Evolutionary conservation across 35 echinoderm and acorn worm genomes (phyloP).

Genomic region (Apostichopus parvimensis): DNA sequence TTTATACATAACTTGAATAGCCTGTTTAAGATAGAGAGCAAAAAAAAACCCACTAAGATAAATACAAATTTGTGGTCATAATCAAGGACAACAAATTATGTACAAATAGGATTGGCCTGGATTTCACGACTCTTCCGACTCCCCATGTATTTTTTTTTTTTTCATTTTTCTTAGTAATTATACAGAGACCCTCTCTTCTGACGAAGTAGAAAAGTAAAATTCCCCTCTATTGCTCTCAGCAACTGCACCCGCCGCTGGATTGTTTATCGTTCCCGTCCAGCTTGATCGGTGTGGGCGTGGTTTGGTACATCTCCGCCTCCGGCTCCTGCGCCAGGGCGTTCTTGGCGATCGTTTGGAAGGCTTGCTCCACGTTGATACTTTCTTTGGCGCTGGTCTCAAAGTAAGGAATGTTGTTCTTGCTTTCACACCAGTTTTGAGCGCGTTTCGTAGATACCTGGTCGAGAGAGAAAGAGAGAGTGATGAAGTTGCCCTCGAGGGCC

Average conservation of each 20-base stretch:
- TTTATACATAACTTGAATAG: neutral
- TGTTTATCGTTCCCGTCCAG: constrained; percentile 82
- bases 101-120: constrained; percentile 29
- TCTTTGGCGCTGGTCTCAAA: constrained; percentile 99
- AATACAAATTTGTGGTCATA: constrained; percentile 53
- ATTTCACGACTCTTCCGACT: neutral
- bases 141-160: neutral
- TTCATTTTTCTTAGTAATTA: neutral
- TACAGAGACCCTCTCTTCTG: constrained; percentile 37
- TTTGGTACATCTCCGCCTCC: constrained; percentile 87
- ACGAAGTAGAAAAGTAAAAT: constrained; percentile 21
- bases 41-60: constrained; percentile 39
- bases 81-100: constrained; percentile 48
- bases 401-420: constrained; percentile 99
- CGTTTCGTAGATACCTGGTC: constrained; percentile 92
- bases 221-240: constrained; percentile 56
- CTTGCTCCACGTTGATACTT: constrained; percentile 98
- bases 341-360: constrained; percentile 99
- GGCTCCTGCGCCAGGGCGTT: constrained; percentile 99
- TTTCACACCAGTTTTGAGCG: constrained; percentile 98
- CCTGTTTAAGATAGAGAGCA: neutral
- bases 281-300: constrained; percentile 91
- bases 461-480: neutral
- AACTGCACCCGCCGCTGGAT: constrained; percentile 73
- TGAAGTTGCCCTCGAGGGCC: neutral